Evolutionary conservation across 2,113 vertebrate species (phyloP).

Genomic region (Salvelinus fontinalis): DNA sequence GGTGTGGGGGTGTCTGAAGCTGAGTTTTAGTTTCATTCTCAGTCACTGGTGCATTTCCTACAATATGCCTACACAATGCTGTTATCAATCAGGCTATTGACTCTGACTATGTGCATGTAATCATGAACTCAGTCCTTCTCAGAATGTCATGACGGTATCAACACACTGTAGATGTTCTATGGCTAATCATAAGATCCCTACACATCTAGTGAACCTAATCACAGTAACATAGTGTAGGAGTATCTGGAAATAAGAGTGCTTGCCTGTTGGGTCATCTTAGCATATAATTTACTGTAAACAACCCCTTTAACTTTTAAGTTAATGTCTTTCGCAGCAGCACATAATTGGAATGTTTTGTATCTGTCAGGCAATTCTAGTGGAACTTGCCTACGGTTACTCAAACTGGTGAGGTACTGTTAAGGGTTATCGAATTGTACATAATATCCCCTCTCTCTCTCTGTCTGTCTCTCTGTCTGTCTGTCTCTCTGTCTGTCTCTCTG

Average conservation of each 20-base stretch:
- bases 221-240: neutral
- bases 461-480: neutral
- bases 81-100: neutral
- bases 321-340: neutral
- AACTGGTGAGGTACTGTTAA: too few species aligned
- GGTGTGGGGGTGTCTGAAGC: too few species aligned
- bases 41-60: neutral
- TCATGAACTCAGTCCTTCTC: neutral
- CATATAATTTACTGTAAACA: too few species aligned
- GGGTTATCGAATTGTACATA: neutral
- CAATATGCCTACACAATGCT: neutral
- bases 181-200: neutral
- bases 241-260: neutral
- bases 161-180: neutral
- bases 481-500: too few species aligned
- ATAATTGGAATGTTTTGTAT: neutral
- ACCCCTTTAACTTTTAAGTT: too few species aligned
- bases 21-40: neutral
- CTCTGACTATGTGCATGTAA: neutral
- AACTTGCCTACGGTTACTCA: neutral
- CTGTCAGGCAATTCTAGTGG: neutral
- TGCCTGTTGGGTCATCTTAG: neutral
- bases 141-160: neutral
- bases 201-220: neutral
- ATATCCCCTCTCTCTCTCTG: neutral